Base-by-base conservation (phyloP, 2,113 vertebrate species). In the Dryoscopus gambensis region DNA sequence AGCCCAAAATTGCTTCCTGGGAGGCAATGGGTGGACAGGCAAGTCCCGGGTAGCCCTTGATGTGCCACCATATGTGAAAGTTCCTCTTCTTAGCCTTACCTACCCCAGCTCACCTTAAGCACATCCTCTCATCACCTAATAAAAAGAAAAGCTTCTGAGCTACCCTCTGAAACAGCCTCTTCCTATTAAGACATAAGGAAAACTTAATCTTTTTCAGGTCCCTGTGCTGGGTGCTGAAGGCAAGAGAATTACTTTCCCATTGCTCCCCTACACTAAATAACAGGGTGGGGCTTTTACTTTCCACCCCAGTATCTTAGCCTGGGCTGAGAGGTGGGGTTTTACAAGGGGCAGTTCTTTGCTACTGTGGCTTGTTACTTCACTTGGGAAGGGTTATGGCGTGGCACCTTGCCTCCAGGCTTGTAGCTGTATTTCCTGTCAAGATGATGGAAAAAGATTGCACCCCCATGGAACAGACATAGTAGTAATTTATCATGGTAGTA, bases 401-500 rank as follows among this genome's bases (percentile, higher is more conserved):
- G 56, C 57, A 37, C 28, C 25, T 55, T 68, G 50, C 44, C 42
- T 76, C 28, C 35, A n/a, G 35, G 31, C n/a, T 65, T n/a, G 21
- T 50, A 21, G 46, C 16, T 0, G 0, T 10, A 1, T 31, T 85
- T 56, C 23, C 47, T 0, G 0, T 56, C 16, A n/a, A 31, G 44
- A 40, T 5, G 4, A 40, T 2, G 5, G n/a, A 11, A 60, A 12
- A 35, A 21, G 27, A 46, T 30, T 2, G 0, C 13, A 59, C 6
- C 5, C 16, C 24, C 6, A 11, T 1, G 0, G 56, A 39, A 35
- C 0, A 6, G 49, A 30, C 30, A 15, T 12, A 0, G 0, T n/a
- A 49, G 39, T 5, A 10, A 28, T 25, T 35, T 52, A 13, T 56
- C 0, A 1, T 53, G n/a, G 50, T 40, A 18, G 78, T 14, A 55